These are phyloP conservation scores for Ictidomys tridecemlineatus DNA, from an alignment of 2,113 vertebrate species.

Conservation along the genomic window DNA sequence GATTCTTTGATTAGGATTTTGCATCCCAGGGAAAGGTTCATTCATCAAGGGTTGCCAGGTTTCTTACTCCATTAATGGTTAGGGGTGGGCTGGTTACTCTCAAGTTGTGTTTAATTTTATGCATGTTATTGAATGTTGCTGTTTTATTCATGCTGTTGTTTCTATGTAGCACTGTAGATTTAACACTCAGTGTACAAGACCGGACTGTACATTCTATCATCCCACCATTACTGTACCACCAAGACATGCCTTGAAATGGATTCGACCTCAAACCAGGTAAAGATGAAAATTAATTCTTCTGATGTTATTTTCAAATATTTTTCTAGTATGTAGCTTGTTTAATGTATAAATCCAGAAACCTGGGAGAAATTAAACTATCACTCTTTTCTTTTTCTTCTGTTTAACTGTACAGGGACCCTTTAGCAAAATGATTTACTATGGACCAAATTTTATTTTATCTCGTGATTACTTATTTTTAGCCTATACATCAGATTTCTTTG, in stretches of 20 bases:
- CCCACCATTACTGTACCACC: slow-evolving; percentile 93
- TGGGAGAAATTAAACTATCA: background rate
- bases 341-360: background rate
- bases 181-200: slow-evolving; percentile 94
- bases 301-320: background rate
- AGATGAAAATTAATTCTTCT: background rate
- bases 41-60: background rate
- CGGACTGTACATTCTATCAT: slow-evolving; percentile 96
- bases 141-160: background rate
- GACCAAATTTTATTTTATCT: background rate
- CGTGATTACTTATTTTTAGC: background rate
- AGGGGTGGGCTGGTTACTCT: no score
- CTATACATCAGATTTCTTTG: background rate
- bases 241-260: slow-evolving; percentile 96
- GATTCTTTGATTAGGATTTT: background rate
- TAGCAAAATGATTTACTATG: background rate
- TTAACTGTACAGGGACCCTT: background rate
- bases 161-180: slow-evolving; percentile 94
- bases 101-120: background rate
- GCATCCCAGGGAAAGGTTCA: background rate
- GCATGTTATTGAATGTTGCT: background rate
- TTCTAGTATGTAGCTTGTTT: background rate
- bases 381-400: slow-evolving; percentile 18
- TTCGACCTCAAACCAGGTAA: slow-evolving; percentile 89
- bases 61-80: background rate